Base-by-base conservation (phyloP, 2,888 invertebrate species). In the Heliothis peltigera region DNA sequence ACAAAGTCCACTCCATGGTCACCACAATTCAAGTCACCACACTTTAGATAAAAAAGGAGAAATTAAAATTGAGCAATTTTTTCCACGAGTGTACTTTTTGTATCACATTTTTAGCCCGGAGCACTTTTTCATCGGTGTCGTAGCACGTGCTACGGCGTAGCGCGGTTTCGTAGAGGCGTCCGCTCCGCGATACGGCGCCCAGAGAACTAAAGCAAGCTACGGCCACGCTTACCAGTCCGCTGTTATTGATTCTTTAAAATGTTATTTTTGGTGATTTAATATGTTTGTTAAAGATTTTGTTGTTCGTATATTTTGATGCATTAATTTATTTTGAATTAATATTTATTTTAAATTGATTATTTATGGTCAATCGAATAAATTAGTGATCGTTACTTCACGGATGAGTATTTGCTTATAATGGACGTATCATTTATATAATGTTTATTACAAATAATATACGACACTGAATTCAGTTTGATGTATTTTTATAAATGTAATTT, bases 201-300 rank as follows among this genome's bases (percentile, higher is more conserved):
- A 89, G 92, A 88, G 89, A 83, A 94, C 94, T 94, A 91, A 90
- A 88, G 86, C 85, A 78, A 83, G 84, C 82, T 75, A 68, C 85
- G 83, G 85, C 85, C 87, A 87, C 86, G 87, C 85, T 85, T 87
- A 82, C 75, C 77, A 83, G 81, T 86, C 84, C 83, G 79, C 79
- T 91, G 86, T 91, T 94, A 94, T 94, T 93, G 94, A 94, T 94
- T 95, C 93, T 93, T 92, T 93, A 92, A 91, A 94, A 91, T 92
- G 92, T 92, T 93, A 93, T 94, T 94, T 94, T 94, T 91, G 91
- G 92, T 85, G 85, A 92, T 92, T 93, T 92, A 87, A 91, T 86
- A 88, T 83, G 85, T 86, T 83, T 85, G 78, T 80, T 83, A 79
- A 65, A 55, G 58, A 63, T 64, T 57, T 46, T 58, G 44, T 56